A percentile compares a stretch with the other conserved stretches of the same genome.
Evolutionary conservation across 2,888 invertebrate species (phyloP).

Genomic region (Omphaloscelis lunosa): DNA sequence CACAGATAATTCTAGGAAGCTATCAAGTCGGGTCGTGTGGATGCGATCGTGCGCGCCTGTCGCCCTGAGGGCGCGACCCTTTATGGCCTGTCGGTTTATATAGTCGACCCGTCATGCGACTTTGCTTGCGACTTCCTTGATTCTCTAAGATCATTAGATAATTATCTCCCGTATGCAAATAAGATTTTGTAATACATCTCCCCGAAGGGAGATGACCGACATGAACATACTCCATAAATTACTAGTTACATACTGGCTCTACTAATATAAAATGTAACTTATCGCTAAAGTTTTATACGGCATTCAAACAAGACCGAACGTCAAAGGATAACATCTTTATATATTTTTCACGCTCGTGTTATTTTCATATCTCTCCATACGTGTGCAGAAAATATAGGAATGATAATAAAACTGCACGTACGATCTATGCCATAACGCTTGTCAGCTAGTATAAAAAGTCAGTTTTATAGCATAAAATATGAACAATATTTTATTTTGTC

Average conservation of each 20-base stretch:
- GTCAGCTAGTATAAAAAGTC: conserved; percentile 37
- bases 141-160: conserved; percentile 34
- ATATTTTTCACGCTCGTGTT: conserved; percentile 39
- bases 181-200: conserved; percentile 29
- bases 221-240: background rate
- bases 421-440: conserved; percentile 36
- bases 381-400: conserved; percentile 29
- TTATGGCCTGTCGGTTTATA: conserved; percentile 55
- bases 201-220: background rate
- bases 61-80: conserved; percentile 75
- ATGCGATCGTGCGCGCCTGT: conserved; percentile 77
- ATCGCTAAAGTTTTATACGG: conserved; percentile 24
- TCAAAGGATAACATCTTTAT: conserved; percentile 44
- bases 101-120: conserved; percentile 56
- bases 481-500: conserved; percentile 19
- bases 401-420: conserved; percentile 49
- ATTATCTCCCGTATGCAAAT: conserved; percentile 46
- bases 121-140: conserved; percentile 40
- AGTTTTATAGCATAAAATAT: conserved; percentile 14
- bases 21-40: conserved; percentile 75
- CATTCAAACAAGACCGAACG: conserved; percentile 26
- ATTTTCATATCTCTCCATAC: conserved; percentile 49
- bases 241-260: background rate
- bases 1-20: conserved; percentile 75
- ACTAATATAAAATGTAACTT: conserved; percentile 13